Base-by-base conservation (phyloP, 1,140 invertebrate genomes). In the Drosophila sp. region DNA sequence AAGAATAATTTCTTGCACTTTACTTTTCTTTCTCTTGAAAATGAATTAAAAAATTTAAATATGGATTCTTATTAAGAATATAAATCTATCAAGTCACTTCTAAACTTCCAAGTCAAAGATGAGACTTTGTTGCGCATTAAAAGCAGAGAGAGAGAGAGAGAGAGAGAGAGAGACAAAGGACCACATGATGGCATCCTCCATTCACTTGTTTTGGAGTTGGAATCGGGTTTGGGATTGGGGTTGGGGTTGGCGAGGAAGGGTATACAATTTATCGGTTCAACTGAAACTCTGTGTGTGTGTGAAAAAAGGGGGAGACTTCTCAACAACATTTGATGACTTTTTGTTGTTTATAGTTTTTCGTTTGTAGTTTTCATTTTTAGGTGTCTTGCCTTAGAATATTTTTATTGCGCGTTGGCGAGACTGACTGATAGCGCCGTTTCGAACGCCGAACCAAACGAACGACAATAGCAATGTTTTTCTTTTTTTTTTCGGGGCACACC, bases 391-490 rank as follows among this genome's bases (percentile, higher is more conserved):
- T 84, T 89, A 72, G 83, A 80, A 80, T 83, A 72, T 84, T 70
- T 70, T 86, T 87, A 79, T 86, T 86, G 69, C 82, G 83, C 82
- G 64, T 85, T 66, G 82, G 82, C 70, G 78, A 70, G 83, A 77
- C 79, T 71, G 83, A 77, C 79, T 71, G 72, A 75, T 79, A 70
- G 76, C 76, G 54, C 29, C 67, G 68, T n/a, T 5, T 23, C 56
- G 23, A 47, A 17, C 27, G 47, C 25, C 1, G 50, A 33, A 58
- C 8, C 5, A 11, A 33, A 33, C 30, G 23, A 29, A 30, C 60
- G 67, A 58, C 72, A 60, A 67, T 66, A 64, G 60, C 72, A 57
- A 70, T 66, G 62, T 70, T 68, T 64, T 17, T 17, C 17, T 17
- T 17, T 17, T 17, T 17, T 17, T 17, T 17, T 17, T 44, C n/a